These are phyloP conservation scores for Calypte anna DNA, from an alignment of 2,113 vertebrate genomes.

Conservation along the genomic window DNA sequence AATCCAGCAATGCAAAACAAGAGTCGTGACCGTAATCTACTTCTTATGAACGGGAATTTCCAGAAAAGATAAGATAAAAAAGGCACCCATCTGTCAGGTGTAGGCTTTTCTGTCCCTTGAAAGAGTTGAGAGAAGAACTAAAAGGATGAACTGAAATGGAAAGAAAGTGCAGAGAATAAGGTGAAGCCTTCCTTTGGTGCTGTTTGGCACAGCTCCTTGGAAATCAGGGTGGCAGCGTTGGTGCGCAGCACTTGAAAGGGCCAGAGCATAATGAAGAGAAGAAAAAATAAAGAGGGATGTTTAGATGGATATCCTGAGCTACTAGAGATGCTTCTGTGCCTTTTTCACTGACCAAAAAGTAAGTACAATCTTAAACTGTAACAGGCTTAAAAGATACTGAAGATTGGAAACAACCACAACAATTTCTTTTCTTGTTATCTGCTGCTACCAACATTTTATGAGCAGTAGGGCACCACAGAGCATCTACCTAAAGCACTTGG, in stretches of 20 bases:
- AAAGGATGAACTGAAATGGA: not conserved
- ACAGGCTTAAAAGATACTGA: not conserved
- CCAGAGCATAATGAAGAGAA: not conserved
- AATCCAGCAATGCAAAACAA: constrained; percentile 1
- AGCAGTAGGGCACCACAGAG: not conserved
- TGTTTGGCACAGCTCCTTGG: not conserved
- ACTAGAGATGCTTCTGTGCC: not conserved
- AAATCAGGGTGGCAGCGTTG: not conserved
- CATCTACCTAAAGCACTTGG: not conserved
- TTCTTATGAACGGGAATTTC: not conserved
- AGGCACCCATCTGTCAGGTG: not conserved
- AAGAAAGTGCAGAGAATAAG: not conserved
- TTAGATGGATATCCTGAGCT: not conserved
- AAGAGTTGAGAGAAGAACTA: not conserved
- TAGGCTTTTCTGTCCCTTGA: not conserved
- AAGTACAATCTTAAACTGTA: not conserved
- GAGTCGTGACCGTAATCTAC: not conserved
- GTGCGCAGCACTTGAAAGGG: not conserved
- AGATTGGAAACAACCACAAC: not conserved
- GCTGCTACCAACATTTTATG: not conserved
- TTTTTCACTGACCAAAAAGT: not conserved
- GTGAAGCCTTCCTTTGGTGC: not conserved
- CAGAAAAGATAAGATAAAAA: not conserved
- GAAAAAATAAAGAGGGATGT: not conserved
- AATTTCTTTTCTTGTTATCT: not conserved